Conservation (phyloP, 23 tunicate genomes). For the Styela clava region DNA sequence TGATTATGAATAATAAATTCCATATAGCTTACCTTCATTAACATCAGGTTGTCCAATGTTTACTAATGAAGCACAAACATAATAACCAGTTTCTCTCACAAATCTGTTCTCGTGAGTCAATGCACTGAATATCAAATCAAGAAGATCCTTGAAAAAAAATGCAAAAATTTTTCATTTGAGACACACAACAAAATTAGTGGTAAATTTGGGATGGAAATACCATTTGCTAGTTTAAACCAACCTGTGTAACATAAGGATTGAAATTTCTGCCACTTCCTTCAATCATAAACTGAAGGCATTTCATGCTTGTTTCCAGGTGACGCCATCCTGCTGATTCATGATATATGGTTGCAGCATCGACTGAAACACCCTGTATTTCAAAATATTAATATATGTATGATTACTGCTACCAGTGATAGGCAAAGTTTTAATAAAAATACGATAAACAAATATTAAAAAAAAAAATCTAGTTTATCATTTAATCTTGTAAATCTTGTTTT, state of each 20-base stretch:
- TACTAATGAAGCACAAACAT: slow-evolving; percentile 75
- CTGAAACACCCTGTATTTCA: not conserved
- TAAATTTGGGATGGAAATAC: too few relatives aligned
- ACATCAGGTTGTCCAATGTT: slow-evolving; percentile 43
- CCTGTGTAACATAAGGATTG: slow-evolving; percentile 51
- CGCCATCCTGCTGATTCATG: slow-evolving; percentile 98
- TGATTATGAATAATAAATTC: too few relatives aligned
- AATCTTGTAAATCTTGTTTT: too few relatives aligned
- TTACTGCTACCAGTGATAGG: too few relatives aligned
- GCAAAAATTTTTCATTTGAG: too few relatives aligned
- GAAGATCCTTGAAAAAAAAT: slow-evolving; percentile 39
- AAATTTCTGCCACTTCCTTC: slow-evolving; percentile 77
- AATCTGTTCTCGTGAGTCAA: slow-evolving; percentile 76
- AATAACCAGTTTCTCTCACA: slow-evolving; percentile 88
- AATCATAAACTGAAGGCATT: slow-evolving; percentile 70
- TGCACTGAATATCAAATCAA: slow-evolving; percentile 58
- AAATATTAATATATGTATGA: too few relatives aligned
- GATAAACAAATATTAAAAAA: too few relatives aligned
- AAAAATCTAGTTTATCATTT: too few relatives aligned
- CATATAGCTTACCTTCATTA: slow-evolving; percentile 7
- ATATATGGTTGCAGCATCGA: slow-evolving; percentile 51
- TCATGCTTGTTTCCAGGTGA: slow-evolving; percentile 93
- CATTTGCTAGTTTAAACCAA: too few relatives aligned
- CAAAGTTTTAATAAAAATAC: too few relatives aligned
- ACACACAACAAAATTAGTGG: too few relatives aligned